Base-by-base conservation (phyloP, 2,888 invertebrate genomes). In the Aleiodes leptofemur region DNA sequence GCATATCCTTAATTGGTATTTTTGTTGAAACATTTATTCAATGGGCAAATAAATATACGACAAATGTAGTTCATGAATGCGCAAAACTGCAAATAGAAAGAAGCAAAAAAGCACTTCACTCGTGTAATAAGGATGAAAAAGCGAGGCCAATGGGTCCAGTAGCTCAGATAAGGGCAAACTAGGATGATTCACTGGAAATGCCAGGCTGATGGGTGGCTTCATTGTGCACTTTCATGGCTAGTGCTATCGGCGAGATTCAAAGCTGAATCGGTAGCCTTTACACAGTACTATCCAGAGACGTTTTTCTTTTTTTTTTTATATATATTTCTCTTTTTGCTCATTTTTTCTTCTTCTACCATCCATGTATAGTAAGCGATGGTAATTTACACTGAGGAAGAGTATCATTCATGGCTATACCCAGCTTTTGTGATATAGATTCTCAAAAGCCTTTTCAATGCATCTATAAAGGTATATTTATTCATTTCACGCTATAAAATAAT, bases 111-210 rank as follows among this genome's bases (percentile, higher is more conserved):
- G 48, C 1, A 38, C 0, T 6, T 64, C 11, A 11, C 64, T 48
- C 0, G 48, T 43, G 34, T 48, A 64, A 64, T 64, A 48, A 64
- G 61, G n/a, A 68, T 70, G 71, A 68, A 69, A 43, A 14, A 61
- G 59, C 69, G 66, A 66, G 77, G 56, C 55, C 72, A 73, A 69
- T 56, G 69, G 74, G 53, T 61, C 48, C 61, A 51, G 9, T n/a
- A 50, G 51, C 64, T 71, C 70, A 31, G 70, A 76, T 73, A 77
- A 72, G 51, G 66, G 70, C 69, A 64, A 31, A 51, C 73, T 77
- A 69, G 74, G 77, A 80, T 79, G 80, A 80, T 79, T 80, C 80
- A 77, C 76, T 74, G 78, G 72, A 73, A 74, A 75, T 71, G 69
- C 69, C 69, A 69, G 64, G 75, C 76, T 77, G 79, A 80, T 80